phyloP scores from a whole-genome alignment of 2,797 vertebrate species.

The Atherinosoma microstoma region DNA sequence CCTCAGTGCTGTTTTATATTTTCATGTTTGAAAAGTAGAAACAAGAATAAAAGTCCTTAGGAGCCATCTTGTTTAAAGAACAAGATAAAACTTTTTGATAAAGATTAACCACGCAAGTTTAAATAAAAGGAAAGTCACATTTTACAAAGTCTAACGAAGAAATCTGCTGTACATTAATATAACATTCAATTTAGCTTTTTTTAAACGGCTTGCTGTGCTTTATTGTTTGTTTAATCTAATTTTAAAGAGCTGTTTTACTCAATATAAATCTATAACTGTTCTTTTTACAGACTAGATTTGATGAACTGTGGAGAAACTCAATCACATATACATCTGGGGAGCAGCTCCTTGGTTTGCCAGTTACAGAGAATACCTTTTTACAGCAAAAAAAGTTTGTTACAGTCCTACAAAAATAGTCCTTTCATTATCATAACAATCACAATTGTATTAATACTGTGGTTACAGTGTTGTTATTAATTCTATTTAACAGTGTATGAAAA shows the following conservation, averaged over 20 bases:
- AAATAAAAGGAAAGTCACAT: not conserved
- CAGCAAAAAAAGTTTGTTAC: slow-evolving; percentile 82
- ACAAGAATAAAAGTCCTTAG: not conserved
- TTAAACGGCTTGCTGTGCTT: not conserved
- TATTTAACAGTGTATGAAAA: not conserved
- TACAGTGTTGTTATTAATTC: not conserved
- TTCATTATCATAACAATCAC: not conserved
- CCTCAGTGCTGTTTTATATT: not conserved
- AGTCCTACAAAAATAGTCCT: not conserved
- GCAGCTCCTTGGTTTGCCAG: slow-evolving; percentile 87
- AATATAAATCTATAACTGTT: not conserved
- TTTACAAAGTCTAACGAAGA: not conserved
- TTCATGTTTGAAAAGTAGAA: not conserved
- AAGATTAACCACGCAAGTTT: not conserved
- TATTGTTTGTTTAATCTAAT: no score
- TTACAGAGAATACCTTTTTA: slow-evolving; percentile 85
- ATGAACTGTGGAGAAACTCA: slow-evolving; percentile 87
- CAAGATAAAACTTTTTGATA: not conserved
- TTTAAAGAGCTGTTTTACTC: not conserved
- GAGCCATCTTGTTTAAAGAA: not conserved
- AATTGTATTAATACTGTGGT: not conserved
- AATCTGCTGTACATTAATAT: not conserved
- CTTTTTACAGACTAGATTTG: slow-evolving; percentile 80
- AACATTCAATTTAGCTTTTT: not conserved
- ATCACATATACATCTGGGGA: slow-evolving; percentile 86